Evolutionary conservation across 1,140 invertebrate genomes (phyloP).

Genomic region (Neodiprion lecontei): DNA sequence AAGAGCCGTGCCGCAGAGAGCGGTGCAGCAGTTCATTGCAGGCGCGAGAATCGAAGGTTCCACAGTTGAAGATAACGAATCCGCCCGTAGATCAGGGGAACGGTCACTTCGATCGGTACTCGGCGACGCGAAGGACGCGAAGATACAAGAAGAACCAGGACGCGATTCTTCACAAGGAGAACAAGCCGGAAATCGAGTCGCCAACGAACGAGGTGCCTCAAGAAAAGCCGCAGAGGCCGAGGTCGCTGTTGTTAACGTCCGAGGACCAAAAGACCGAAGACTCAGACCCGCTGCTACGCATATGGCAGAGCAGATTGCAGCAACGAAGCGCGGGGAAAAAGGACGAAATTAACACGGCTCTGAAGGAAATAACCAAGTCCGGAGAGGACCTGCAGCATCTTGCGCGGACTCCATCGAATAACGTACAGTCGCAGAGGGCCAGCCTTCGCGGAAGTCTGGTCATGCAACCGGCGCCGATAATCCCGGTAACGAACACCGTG

Average conservation of each 20-base stretch:
- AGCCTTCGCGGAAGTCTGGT: constrained; percentile 48
- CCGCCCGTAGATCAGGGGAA: constrained; percentile 50
- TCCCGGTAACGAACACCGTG: constrained; percentile 58
- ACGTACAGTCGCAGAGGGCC: constrained; percentile 30
- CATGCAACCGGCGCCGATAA: constrained; percentile 52
- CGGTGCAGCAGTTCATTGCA: constrained; percentile 49
- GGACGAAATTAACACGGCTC: constrained; percentile 43
- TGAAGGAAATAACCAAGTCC: constrained; percentile 55
- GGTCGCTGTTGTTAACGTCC: constrained; percentile 37
- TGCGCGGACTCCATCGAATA: constrained; percentile 33
- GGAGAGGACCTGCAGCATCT: constrained; percentile 58
- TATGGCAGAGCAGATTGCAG: constrained; percentile 57
- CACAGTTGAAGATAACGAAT: constrained; percentile 29
- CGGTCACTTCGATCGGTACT: constrained; percentile 84
- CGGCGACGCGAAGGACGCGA: constrained; percentile 79
- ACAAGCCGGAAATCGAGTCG: constrained; percentile 48
- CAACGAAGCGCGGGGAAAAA: constrained; percentile 35
- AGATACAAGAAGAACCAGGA: constrained; percentile 80
- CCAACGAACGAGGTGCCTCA: constrained; percentile 33
- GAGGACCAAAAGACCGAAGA: constrained; percentile 31
- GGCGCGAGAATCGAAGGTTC: constrained; percentile 41
- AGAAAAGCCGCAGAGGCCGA: constrained; percentile 49
- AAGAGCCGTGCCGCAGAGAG: constrained; percentile 58
- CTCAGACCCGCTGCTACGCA: constrained; percentile 43
- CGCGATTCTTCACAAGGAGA: constrained; percentile 65